Base-by-base conservation (phyloP, 2,888 invertebrate genomes). In the Dicranocentrus wangi region DNA sequence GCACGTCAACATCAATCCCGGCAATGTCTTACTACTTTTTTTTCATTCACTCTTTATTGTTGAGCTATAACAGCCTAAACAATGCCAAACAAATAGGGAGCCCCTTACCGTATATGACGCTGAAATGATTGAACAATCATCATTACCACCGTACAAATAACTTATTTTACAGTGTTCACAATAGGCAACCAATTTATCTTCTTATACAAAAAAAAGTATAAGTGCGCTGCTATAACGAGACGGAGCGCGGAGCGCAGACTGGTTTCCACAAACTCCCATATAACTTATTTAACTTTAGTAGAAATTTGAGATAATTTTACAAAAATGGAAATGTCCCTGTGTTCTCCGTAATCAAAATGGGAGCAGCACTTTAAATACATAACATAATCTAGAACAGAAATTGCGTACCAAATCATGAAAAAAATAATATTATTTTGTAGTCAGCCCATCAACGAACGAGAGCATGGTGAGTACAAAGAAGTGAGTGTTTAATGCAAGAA, bases 311-410 rank as follows among this genome's bases (percentile, higher is more conserved):
- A 68, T 68, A 65, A 76, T 76, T 68, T 28, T 66, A 68, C 76
- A 47, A 76, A 76, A 76, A 76, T 68, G 76, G 76, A 76, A 60
- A 68, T 66, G 43, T 68, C 76, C n/a, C 68, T 60, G 55, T 68
- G 27, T 25, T 58, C 47, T 68, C 21, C 25, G 60, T 76, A 76
- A 76, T 76, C 76, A 76, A 76, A 76, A 76, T 76, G 76, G 76
- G 75, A 75, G 75, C 75, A 76, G 47, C 68, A 32, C 43, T 58
- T 28, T 51, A 19, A 39, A 17, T 23, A 51, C n/a, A 42, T 42
- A 28, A 27, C n/a, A n/a, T 68, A 68, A 68, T 51, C 51, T 68
- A 28, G 47, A 47, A 15, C 68, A 65, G 19, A 51, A 63, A 43
- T 42, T 43, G 43, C 25, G 51, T 27, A 68, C 17, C n/a, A n/a